Evolutionary conservation across 1,140 invertebrate genomes (phyloP).

Genomic region (Cotesia glomerata): DNA sequence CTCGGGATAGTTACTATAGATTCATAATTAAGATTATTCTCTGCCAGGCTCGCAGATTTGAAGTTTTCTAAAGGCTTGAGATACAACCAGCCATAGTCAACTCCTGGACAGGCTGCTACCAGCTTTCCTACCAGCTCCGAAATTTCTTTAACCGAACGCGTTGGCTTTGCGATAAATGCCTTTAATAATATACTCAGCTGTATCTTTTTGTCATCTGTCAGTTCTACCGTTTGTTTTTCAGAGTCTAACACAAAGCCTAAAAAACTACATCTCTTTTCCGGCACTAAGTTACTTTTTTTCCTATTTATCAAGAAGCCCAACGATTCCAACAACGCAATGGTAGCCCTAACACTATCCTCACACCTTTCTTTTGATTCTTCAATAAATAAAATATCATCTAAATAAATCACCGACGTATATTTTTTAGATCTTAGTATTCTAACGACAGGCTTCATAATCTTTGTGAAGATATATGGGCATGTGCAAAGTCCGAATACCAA

Average conservation of each 20-base stretch:
- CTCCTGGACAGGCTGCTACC: neutral
- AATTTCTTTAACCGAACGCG: neutral
- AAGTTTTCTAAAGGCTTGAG: neutral
- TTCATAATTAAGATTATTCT: neutral
- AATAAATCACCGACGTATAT: constrained; percentile 13
- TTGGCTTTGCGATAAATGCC: neutral
- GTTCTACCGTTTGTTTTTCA: neutral
- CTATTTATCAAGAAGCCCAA: constrained; percentile 1
- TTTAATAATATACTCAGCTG: neutral
- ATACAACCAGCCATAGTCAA: constrained; percentile 14
- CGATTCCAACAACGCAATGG: neutral
- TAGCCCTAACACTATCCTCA: neutral
- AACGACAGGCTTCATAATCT: constrained; percentile 28
- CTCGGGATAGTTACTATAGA: neutral
- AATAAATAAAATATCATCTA: constrained; percentile 20
- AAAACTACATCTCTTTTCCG: neutral
- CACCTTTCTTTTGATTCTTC: neutral
- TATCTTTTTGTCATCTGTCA: constrained; percentile 11
- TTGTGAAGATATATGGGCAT: constrained; percentile 38
- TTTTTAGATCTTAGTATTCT: neutral
- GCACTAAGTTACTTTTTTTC: neutral
- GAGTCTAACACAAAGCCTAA: constrained; percentile 17
- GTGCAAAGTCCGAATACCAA: constrained; percentile 27
- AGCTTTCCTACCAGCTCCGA: neutral
- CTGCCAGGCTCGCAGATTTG: neutral